A percentile compares a stretch with the other conserved stretches of the same genome.
These are phyloP conservation scores for Aspidoscelis tigris DNA, from an alignment of 2,113 vertebrate species.

Conservation along the genomic window DNA sequence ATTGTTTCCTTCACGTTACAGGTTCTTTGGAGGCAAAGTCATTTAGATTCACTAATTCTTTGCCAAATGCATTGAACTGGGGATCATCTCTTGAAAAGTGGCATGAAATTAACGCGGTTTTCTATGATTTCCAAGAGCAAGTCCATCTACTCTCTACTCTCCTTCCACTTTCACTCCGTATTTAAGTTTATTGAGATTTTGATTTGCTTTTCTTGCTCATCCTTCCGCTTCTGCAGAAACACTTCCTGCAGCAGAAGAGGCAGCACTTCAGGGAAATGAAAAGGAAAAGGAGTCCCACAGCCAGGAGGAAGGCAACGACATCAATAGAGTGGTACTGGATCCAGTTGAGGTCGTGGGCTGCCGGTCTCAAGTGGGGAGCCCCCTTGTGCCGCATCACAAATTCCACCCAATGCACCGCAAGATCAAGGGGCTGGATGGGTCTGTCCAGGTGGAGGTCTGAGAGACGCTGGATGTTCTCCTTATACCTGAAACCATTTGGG, in stretches of 20 bases:
- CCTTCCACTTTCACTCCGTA: rapidly evolving
- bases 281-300: constrained; percentile 54
- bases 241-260: constrained; percentile 70
- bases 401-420: too few relatives aligned
- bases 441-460: too few relatives aligned
- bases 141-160: background rate
- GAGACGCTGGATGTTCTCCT: too few relatives aligned
- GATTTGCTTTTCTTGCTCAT: constrained; percentile 66
- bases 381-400: too few relatives aligned
- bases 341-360: constrained; percentile 88
- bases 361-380: constrained; percentile 83
- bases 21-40: background rate
- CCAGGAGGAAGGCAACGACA: constrained; percentile 80
- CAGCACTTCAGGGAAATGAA: constrained; percentile 79
- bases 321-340: constrained; percentile 92
- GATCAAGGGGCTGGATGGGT: too few relatives aligned
- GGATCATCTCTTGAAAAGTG: background rate
- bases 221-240: constrained; percentile 64
- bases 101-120: too few relatives aligned
- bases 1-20: background rate
- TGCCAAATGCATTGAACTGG: too few relatives aligned
- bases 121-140: background rate
- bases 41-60: too few relatives aligned
- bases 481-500: too few relatives aligned
- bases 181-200: constrained; percentile 69